A percentile compares a stretch with the other conserved stretches of the same genome.
These are phyloP conservation scores for Elmis aenea DNA, from an alignment of 2,888 invertebrate genomes.

Conservation along the genomic window DNA sequence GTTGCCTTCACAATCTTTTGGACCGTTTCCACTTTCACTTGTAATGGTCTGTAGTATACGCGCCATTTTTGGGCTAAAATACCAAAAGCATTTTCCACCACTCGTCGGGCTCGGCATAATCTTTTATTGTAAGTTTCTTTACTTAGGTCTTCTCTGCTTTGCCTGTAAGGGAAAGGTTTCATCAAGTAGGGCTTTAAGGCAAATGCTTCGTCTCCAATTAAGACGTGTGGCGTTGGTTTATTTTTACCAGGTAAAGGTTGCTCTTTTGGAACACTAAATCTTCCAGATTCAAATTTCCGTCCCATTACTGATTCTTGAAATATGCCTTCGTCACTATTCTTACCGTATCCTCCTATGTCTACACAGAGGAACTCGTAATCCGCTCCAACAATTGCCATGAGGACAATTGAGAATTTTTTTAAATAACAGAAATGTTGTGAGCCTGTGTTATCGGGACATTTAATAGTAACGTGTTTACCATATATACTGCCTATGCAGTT, in stretches of 20 bases:
- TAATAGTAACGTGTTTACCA: constrained; percentile 14
- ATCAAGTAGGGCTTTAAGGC: constrained; percentile 1
- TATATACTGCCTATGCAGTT: constrained; percentile 19
- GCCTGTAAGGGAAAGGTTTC: constrained; percentile 1
- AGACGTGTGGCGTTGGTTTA: constrained; percentile 1
- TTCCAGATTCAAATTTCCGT: background rate
- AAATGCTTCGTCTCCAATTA: constrained; percentile 1
- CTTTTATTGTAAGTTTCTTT: constrained; percentile 24
- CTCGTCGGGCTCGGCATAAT: constrained; percentile 19
- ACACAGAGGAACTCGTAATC: constrained; percentile 21
- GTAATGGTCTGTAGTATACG: constrained; percentile 23
- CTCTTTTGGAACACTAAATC: constrained; percentile 3
- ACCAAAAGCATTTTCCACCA: constrained; percentile 29
- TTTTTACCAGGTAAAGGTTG: constrained; percentile 1
- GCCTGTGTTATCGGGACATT: constrained; percentile 8
- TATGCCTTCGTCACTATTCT: constrained; percentile 12
- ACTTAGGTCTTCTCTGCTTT: constrained; percentile 8
- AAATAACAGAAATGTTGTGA: constrained; percentile 6
- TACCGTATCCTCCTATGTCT: constrained; percentile 26
- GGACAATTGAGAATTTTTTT: constrained; percentile 7
- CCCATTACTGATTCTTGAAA: constrained; percentile 1
- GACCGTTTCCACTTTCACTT: constrained; percentile 20
- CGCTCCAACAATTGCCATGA: constrained; percentile 12
- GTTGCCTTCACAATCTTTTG: constrained; percentile 16
- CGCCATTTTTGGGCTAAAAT: constrained; percentile 25